A percentile compares a stretch with the other conserved stretches of the same genome.
Conservation (phyloP, 2,113 vertebrate species). For the Rattus norvegicus region GRCr8 NC_086019.1:106101501-106102000, state of each 20-base stretch:
- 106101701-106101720: background rate
- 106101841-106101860: background rate
- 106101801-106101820: slow-evolving; percentile 29
- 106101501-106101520: background rate
- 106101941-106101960: background rate
- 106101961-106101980: background rate
- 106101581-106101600: background rate
- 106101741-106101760: background rate
- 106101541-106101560: background rate
- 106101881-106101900: background rate
- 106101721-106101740: background rate
- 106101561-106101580: background rate
- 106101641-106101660: background rate
- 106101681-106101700: background rate
- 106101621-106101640: background rate
- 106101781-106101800: background rate
- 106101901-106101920: background rate
- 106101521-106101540: slow-evolving; percentile 46
- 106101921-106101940: background rate
- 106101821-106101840: background rate
- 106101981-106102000: background rate
- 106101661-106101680: background rate
- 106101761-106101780: background rate
- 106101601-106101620: background rate
- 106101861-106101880: background rate